Conservation (phyloP, 2,113 vertebrate genomes). For the Anser brachyrhynchus region DNA sequence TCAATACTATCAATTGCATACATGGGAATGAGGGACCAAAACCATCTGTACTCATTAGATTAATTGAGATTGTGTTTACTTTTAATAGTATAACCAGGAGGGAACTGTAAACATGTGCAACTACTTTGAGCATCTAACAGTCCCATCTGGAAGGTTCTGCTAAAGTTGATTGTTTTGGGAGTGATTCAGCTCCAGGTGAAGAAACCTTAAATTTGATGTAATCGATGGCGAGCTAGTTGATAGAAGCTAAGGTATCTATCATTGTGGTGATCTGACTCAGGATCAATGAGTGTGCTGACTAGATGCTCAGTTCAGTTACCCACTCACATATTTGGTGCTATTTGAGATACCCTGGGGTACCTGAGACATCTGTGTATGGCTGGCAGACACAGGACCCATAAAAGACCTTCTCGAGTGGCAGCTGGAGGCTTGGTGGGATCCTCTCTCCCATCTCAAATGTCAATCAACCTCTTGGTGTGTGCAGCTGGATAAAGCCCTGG, state of each 20-base stretch:
- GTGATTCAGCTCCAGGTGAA: neutral
- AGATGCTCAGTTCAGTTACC: neutral
- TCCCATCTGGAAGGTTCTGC: neutral
- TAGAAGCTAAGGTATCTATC: neutral
- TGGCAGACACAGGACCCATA: neutral
- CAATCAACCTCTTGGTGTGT: neutral
- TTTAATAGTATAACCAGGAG: neutral
- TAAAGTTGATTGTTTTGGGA: neutral
- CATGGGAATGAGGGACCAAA: neutral
- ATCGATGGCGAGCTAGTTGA: neutral
- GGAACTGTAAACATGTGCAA: neutral
- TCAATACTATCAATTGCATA: neutral
- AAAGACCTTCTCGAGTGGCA: neutral
- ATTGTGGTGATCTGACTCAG: neutral
- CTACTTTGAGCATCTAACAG: neutral
- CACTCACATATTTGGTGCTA: neutral
- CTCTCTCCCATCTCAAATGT: neutral
- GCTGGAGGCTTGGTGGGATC: neutral
- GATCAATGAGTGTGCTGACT: neutral
- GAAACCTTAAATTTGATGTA: neutral
- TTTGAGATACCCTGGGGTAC: neutral
- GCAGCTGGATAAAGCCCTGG: neutral
- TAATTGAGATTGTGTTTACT: neutral
- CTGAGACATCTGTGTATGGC: neutral
- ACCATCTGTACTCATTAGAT: neutral